Evolutionary conservation across 1,140 invertebrate genomes (phyloP).

Genomic region (Drosophila albomicans): DNA sequence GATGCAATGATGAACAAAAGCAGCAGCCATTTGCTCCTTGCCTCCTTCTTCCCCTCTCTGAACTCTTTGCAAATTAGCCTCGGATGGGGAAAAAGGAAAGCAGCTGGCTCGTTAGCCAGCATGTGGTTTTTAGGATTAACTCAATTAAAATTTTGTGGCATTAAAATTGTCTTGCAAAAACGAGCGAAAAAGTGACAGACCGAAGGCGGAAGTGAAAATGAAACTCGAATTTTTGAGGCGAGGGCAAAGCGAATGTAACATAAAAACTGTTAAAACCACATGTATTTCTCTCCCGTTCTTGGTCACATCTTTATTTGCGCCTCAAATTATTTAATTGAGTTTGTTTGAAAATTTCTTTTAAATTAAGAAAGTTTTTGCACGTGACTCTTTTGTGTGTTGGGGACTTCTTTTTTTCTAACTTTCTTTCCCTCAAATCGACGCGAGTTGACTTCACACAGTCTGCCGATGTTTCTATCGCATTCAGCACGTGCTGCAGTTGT

Average conservation of each 20-base stretch:
- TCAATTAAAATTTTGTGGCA: constrained; percentile 81
- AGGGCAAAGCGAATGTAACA: background rate
- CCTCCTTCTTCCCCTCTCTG: background rate
- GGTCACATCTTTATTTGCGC: constrained; percentile 73
- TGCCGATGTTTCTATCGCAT: background rate
- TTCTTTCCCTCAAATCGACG: background rate
- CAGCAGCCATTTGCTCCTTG: no score
- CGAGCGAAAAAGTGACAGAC: constrained; percentile 33
- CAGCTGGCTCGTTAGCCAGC: constrained; percentile 76
- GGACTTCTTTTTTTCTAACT: constrained; percentile 41
- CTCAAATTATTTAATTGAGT: constrained; percentile 82
- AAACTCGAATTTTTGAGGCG: background rate
- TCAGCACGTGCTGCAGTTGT: constrained; percentile 69
- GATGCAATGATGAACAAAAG: constrained; percentile 1
- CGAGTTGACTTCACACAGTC: background rate
- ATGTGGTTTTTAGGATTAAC: constrained; percentile 76
- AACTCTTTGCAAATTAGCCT: constrained; percentile 56
- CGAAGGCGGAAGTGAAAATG: constrained; percentile 4
- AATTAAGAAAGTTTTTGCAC: constrained; percentile 81
- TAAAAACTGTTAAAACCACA: constrained; percentile 49
- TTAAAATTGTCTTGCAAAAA: constrained; percentile 68
- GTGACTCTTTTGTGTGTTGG: constrained; percentile 62
- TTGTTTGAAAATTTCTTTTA: constrained; percentile 83
- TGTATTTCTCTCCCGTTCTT: constrained; percentile 20
- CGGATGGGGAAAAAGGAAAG: constrained; percentile 33